Evolutionary conservation across 2,797 vertebrate genomes (phyloP).

Genomic region (Mormyrops attenuatus): DNA sequence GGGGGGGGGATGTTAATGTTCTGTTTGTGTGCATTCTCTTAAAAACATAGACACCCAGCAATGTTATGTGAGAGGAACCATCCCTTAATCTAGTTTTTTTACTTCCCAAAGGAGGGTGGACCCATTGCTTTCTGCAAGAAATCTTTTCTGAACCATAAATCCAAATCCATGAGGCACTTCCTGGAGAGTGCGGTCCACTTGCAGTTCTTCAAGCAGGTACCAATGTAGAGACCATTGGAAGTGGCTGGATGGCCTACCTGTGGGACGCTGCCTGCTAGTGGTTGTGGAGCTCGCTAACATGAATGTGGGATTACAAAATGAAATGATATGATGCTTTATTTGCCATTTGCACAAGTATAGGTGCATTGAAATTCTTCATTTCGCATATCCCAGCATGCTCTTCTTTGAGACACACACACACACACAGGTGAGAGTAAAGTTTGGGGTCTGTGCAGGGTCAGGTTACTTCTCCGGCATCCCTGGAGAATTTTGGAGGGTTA

Average conservation of each 20-base stretch:
- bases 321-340: neutral
- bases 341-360: neutral
- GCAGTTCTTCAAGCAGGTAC: constrained; percentile 85
- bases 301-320: neutral
- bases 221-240: neutral
- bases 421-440: neutral
- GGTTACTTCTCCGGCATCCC: neutral
- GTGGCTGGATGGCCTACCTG: neutral
- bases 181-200: constrained; percentile 73
- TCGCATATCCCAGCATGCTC: neutral
- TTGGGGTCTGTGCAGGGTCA: neutral
- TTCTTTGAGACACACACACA: neutral
- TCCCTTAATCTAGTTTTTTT: neutral
- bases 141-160: constrained; percentile 71
- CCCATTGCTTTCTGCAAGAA: constrained; percentile 68
- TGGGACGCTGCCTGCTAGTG: neutral
- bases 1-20: neutral
- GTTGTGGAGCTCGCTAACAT: neutral
- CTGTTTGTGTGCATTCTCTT: neutral
- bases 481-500: neutral
- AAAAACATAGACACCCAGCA: neutral
- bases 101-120: constrained; percentile 58
- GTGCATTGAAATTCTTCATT: neutral
- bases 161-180: constrained; percentile 67
- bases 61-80: neutral